Percentiles rank a stretch among this genome's conserved stretches.
Conservation (phyloP, 2,888 invertebrate species). For the Pyrrhia umbra region DNA sequence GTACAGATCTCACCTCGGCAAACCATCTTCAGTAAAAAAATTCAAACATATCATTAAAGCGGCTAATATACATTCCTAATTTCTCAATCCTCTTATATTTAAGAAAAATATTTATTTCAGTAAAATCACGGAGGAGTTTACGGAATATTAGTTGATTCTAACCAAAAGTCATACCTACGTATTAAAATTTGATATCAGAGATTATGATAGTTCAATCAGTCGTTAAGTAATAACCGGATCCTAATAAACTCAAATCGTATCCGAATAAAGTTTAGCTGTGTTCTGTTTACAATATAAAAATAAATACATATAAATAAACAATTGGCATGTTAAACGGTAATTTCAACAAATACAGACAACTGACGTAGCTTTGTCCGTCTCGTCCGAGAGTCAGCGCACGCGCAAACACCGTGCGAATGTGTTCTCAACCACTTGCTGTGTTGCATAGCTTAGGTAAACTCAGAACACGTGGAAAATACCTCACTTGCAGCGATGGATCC, state of each 20-base stretch:
- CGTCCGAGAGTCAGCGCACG: constrained; percentile 42
- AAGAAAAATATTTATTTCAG: too few relatives aligned
- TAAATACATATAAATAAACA: constrained; percentile 44
- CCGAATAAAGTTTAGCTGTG: constrained; percentile 1
- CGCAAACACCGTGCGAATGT: constrained; percentile 53
- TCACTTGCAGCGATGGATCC: constrained; percentile 1
- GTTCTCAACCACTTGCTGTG: constrained; percentile 48
- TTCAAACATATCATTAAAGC: too few relatives aligned
- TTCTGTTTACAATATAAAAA: constrained; percentile 27
- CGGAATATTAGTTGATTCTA: too few relatives aligned
- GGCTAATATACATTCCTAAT: too few relatives aligned
- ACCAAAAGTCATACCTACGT: too few relatives aligned
- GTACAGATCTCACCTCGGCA: background rate
- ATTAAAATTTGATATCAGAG: too few relatives aligned
- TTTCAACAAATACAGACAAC: constrained; percentile 44
- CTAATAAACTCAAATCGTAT: background rate
- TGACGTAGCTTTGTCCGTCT: constrained; percentile 50
- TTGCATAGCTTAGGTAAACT: constrained; percentile 52
- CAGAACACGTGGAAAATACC: constrained; percentile 28
- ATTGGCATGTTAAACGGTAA: constrained; percentile 53
- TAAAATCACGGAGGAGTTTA: too few relatives aligned
- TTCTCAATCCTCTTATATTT: too few relatives aligned
- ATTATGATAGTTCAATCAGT: background rate
- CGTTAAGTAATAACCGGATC: background rate
- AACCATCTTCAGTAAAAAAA: too few relatives aligned